phyloP scores from a whole-genome alignment of 2,113 vertebrate species.

The Ciconia stormi region DNA sequence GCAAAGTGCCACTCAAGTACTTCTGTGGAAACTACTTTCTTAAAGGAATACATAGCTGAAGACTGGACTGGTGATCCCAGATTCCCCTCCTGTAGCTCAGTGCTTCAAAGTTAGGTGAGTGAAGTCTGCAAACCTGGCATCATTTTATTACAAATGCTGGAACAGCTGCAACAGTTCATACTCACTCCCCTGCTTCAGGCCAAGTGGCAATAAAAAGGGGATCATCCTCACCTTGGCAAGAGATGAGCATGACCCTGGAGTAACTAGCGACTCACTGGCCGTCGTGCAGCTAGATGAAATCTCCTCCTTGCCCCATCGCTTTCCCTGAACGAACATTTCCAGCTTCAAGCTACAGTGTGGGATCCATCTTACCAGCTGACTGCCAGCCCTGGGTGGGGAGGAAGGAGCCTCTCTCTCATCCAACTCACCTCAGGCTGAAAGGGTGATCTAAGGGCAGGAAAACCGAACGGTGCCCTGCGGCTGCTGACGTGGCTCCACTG shows the following conservation, averaged over 20 bases:
- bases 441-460: background rate
- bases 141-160: background rate
- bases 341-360: background rate
- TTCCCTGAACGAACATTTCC: background rate
- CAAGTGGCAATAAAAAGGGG: background rate
- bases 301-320: background rate
- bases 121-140: background rate
- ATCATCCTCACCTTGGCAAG: background rate
- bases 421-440: background rate
- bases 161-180: background rate
- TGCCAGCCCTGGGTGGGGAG: background rate
- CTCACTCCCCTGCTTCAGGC: background rate
- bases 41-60: background rate
- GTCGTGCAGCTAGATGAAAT: background rate
- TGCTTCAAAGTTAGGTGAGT: background rate
- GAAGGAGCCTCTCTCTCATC: background rate
- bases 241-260: background rate
- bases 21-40: background rate
- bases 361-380: background rate
- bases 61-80: background rate
- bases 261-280: background rate
- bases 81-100: background rate
- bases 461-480: rapidly evolving
- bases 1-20: background rate
- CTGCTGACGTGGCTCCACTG: background rate